Base-by-base conservation (phyloP, 2,888 invertebrate genomes). In the Morinoia aosen region DNA sequence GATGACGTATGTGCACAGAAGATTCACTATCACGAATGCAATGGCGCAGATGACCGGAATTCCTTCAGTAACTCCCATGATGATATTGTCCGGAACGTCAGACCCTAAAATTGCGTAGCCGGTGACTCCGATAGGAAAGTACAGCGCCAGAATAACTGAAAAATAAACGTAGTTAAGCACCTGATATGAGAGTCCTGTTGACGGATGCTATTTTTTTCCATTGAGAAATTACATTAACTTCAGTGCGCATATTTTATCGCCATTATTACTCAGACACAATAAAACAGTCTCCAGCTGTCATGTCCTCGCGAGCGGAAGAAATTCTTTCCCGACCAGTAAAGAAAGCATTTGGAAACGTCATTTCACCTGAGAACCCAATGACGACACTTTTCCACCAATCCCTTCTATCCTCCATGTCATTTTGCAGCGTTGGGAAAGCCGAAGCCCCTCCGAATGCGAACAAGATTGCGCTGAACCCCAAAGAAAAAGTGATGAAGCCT, bases 371-470 rank as follows among this genome's bases (percentile, higher is more conserved):
- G 97, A 98, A 98, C 76, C 98, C 98, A 96, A 98, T 97, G 40
- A 98, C 97, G 12, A 95, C 95, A 39, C 95, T 95, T 57, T 95
- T 95, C 90, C 95, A 88, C 97, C 98, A 98, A 97, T 98, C 97
- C 19, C 97, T 97, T 97, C 98, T 98, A 96, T 98, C 98, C 39
- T 97, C 97, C 98, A 98, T 98, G 97, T 98, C 98, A 97, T 98
- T 98, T 97, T 98, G 98, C 95, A 98, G 98, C 0, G 98, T 98
- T 8, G 98, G 98, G 97, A 98, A 98, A 2, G 98, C 98, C 0
- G 98, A 98, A 10, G 98, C 98, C 5, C 98, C 98, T 11, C 98
- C 98, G 97, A 98, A 98, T 0, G 98, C 98, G 97, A 98, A 98
- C 97, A 98, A 97, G 96, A 98, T 98, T 33, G 98, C 98, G 16